Conservation (phyloP, 2,113 vertebrate genomes). For the Aphelocoma coerulescens region DNA sequence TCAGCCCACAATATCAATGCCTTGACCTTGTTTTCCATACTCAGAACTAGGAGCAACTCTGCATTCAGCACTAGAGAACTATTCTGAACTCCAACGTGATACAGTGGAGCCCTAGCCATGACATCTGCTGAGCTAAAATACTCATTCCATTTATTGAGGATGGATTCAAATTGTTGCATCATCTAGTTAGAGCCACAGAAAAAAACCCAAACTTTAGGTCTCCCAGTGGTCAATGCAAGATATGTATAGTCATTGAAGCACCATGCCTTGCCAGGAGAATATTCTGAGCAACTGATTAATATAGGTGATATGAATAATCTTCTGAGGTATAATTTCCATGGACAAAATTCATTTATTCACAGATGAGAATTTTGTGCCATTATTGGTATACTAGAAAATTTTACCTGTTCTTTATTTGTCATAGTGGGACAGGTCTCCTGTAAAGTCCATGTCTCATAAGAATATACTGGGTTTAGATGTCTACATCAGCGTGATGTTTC, state of each 20-base stretch:
- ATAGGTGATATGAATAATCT: not conserved
- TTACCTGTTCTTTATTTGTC: not conserved
- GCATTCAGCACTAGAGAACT: not conserved
- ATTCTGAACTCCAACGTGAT: not conserved
- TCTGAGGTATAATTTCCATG: not conserved
- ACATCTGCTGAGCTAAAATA: not conserved
- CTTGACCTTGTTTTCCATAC: not conserved
- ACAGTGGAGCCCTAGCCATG: not conserved
- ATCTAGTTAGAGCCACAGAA: not conserved
- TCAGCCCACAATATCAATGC: not conserved
- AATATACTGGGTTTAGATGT: not conserved
- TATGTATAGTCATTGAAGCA: not conserved
- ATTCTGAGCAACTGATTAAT: not conserved
- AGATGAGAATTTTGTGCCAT: not conserved
- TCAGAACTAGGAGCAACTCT: not conserved
- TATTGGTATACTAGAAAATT: not conserved
- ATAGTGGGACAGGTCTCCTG: not conserved
- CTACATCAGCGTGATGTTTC: not conserved
- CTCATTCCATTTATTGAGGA: not conserved
- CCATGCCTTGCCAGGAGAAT: not conserved
- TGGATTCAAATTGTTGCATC: not conserved
- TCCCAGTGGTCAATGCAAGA: not conserved
- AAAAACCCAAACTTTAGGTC: not conserved
- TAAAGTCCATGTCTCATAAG: not conserved
- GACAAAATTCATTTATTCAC: not conserved